Evolutionary conservation across 1,140 invertebrate species (phyloP), one percentile per base, ranked within the genome.

Genomic region (Subanguina moxae): DNA sequence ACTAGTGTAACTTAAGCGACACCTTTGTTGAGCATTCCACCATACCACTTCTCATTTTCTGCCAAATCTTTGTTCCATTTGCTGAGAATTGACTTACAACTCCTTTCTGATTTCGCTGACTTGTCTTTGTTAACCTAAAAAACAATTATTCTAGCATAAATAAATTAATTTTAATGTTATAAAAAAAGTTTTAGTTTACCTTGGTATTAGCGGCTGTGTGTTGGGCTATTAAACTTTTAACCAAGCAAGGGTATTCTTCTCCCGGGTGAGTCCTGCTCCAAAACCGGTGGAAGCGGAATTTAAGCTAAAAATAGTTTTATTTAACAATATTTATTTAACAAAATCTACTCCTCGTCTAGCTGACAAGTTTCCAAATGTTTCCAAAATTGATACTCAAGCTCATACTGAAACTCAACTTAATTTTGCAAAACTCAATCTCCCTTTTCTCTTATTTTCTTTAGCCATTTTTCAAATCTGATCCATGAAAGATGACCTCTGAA

Each of bases 291-390:
- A 71, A 71, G 32, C 48, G 71, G 46, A 71, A 45, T 1, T 62
- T 62, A 56, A 71, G 70, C 69, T 71, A 23, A 71, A 70, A 59
- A n/a, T n/a, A 28, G 70, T 71, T n/a, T n/a, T 19, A 25, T 27
- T 21, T 21, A 57, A 21, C 17, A 57, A n/a, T n/a, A n/a, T 25
- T 57, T 57, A 56, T 43, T 0, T 63, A 48, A 63, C n/a, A 42
- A n/a, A n/a, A n/a, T n/a, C n/a, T n/a, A n/a, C n/a, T n/a, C n/a
- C n/a, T n/a, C n/a, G n/a, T n/a, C n/a, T n/a, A n/a, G n/a, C n/a
- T n/a, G n/a, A n/a, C n/a, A n/a, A n/a, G n/a, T n/a, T n/a, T n/a
- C n/a, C n/a, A n/a, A n/a, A n/a, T n/a, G n/a, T n/a, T n/a, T n/a
- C n/a, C n/a, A n/a, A n/a, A n/a, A n/a, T n/a, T n/a, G n/a, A n/a